These are phyloP conservation scores for Mycalesis mineus DNA, from an alignment of 2,888 invertebrate species.

Conservation along the genomic window DNA sequence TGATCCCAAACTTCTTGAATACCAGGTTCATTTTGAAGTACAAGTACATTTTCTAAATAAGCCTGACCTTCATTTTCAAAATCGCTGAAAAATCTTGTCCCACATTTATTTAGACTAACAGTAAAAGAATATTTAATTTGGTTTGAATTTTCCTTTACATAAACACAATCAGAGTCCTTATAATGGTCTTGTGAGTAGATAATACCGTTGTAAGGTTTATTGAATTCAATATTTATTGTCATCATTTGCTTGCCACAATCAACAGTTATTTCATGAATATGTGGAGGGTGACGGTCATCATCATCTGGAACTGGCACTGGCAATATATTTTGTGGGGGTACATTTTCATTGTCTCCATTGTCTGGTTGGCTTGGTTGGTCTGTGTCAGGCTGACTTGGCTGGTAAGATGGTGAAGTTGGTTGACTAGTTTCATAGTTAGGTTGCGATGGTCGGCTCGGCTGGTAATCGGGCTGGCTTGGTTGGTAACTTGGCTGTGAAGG, in stretches of 20 bases:
- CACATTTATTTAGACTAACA: conserved; percentile 85
- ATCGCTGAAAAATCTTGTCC: conserved; percentile 87
- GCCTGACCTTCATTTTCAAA: conserved; percentile 87
- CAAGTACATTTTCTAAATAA: conserved; percentile 87
- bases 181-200: conserved; percentile 88
- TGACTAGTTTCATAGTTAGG: conserved; percentile 36
- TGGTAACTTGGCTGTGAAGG: conserved; percentile 34
- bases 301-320: conserved; percentile 46
- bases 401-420: conserved; percentile 26
- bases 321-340: conserved; percentile 10
- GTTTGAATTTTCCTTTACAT: conserved; percentile 84
- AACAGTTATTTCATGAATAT: conserved; percentile 86
- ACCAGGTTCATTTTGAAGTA: conserved; percentile 87
- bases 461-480: conserved; percentile 32
- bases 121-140: conserved; percentile 85
- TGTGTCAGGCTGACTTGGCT: conserved; percentile 26
- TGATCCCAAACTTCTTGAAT: conserved; percentile 89
- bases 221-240: conserved; percentile 88
- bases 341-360: conserved; percentile 25
- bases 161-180: conserved; percentile 83
- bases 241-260: conserved; percentile 89
- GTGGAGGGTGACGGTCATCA: conserved; percentile 84
- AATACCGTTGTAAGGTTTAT: conserved; percentile 85
- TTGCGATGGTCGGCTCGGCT: conserved; percentile 34
- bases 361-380: conserved; percentile 26